phyloP scores from a whole-genome alignment of 2,113 vertebrate species.

The Cololabis saira region DNA sequence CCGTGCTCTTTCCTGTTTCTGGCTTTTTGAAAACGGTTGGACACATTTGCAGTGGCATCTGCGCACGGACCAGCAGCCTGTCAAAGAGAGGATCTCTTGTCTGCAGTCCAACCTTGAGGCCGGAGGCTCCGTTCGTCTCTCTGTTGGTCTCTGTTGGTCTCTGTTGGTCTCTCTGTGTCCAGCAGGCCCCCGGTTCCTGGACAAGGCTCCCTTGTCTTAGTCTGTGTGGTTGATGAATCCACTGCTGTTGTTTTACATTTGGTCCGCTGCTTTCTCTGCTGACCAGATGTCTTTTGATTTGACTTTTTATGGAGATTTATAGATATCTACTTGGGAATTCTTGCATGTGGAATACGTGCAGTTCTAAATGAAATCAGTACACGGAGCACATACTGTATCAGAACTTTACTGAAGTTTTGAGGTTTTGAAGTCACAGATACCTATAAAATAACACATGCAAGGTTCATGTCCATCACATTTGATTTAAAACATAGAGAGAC shows the following conservation, averaged over 20 bases:
- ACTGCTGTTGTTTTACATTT: conserved; percentile 38
- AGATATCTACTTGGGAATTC: not conserved
- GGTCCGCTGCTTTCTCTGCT: conserved; percentile 3
- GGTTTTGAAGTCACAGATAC: not conserved
- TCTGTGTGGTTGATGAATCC: conserved; percentile 28
- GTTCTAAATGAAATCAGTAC: not conserved
- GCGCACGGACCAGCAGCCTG: conserved; percentile 8
- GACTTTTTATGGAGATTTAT: conserved; percentile 4
- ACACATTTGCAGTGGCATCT: not conserved
- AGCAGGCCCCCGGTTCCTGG: conserved; percentile 21
- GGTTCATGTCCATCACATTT: too few relatives aligned
- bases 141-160: too few relatives aligned
- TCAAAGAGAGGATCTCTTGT: conserved; percentile 46
- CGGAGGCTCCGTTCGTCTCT: conserved; percentile 28
- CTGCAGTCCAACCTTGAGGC: conserved; percentile 25
- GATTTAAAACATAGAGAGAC: too few relatives aligned
- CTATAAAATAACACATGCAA: too few relatives aligned
- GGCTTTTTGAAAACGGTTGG: not conserved
- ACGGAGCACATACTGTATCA: too few relatives aligned
- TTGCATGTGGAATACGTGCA: not conserved
- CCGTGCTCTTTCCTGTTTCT: not conserved
- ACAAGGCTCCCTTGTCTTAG: conserved; percentile 40
- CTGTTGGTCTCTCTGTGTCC: conserved; percentile 24
- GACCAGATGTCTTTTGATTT: conserved; percentile 29
- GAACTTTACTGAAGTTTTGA: not conserved